phyloP scores from a whole-genome alignment of 2,888 invertebrate genomes.

The Smittia sp. region DNA sequence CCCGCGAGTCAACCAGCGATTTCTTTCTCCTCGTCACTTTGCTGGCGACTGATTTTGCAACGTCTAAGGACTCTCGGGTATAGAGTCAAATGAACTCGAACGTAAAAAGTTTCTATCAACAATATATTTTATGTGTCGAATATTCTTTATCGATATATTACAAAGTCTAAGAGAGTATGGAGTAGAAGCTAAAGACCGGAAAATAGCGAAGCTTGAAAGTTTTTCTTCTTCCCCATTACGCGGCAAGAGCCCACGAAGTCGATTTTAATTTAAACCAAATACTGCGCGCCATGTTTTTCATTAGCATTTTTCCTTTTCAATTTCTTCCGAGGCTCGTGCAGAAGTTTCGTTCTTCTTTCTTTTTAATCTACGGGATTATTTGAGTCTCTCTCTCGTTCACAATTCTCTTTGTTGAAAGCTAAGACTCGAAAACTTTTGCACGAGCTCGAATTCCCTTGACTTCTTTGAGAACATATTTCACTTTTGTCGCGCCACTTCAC shows the following conservation, averaged over 20 bases:
- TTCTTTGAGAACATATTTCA: too few species aligned
- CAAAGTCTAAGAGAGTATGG: slow-evolving; percentile 16
- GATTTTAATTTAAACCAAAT: slow-evolving; percentile 37
- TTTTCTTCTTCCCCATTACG: background rate
- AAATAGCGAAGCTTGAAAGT: slow-evolving; percentile 8
- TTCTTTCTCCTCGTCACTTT: too few species aligned
- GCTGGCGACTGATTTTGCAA: too few species aligned
- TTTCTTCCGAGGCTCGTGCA: slow-evolving; percentile 1
- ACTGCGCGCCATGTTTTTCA: slow-evolving; percentile 24
- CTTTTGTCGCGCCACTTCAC: background rate
- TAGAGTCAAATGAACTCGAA: background rate
- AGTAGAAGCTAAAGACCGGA: slow-evolving; percentile 3
- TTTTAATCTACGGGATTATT: background rate
- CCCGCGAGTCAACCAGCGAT: too few species aligned
- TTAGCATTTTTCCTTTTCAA: background rate
- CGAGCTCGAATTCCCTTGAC: background rate
- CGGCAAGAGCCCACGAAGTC: slow-evolving; percentile 2
- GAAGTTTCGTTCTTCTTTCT: background rate
- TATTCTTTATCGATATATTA: background rate
- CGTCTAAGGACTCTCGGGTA: too few species aligned
- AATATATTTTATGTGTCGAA: slow-evolving; percentile 3
- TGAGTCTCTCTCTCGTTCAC: slow-evolving; percentile 7
- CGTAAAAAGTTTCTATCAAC: background rate
- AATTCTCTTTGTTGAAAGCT: background rate
- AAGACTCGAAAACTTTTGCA: slow-evolving; percentile 9